These are phyloP conservation scores for Eupithecia inturbata DNA, from an alignment of 2,888 invertebrate species.

Conservation along the genomic window DNA sequence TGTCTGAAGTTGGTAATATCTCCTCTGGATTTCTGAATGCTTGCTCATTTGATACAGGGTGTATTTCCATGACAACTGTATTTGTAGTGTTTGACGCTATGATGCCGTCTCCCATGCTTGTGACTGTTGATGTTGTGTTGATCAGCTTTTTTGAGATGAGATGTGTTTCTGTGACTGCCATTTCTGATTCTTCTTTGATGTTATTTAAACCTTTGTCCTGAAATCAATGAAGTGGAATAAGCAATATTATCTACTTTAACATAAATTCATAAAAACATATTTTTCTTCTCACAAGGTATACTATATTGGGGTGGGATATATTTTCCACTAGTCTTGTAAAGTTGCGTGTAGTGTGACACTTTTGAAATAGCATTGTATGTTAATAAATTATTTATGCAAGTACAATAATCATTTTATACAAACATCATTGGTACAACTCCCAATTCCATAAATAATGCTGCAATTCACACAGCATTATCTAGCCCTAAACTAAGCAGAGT, in stretches of 20 bases:
- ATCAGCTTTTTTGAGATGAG: slow-evolving; percentile 74
- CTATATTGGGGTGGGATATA: not conserved
- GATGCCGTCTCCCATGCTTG: slow-evolving; percentile 63
- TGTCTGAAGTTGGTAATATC: slow-evolving; percentile 64
- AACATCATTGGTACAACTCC: too few species aligned
- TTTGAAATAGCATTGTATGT: not conserved
- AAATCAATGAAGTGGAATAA: slow-evolving; percentile 15
- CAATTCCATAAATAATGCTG: too few species aligned
- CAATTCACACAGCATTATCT: not conserved
- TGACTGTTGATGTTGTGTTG: slow-evolving; percentile 70
- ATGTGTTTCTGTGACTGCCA: slow-evolving; percentile 71
- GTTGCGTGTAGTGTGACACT: not conserved
- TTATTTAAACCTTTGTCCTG: slow-evolving; percentile 48
- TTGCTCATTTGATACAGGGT: slow-evolving; percentile 55
- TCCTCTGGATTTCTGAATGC: slow-evolving; percentile 66
- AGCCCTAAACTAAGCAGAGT: not conserved
- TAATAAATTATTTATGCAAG: not conserved
- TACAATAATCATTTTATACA: too few species aligned
- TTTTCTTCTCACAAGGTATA: not conserved
- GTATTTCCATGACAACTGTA: slow-evolving; percentile 74
- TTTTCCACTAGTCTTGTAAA: not conserved
- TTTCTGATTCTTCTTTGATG: slow-evolving; percentile 67
- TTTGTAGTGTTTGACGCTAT: slow-evolving; percentile 69
- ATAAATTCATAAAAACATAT: not conserved
- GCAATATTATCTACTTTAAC: not conserved